Evolutionary conservation across 2,113 vertebrate species (phyloP).

Genomic region (Chlamydotis undulata): DNA sequence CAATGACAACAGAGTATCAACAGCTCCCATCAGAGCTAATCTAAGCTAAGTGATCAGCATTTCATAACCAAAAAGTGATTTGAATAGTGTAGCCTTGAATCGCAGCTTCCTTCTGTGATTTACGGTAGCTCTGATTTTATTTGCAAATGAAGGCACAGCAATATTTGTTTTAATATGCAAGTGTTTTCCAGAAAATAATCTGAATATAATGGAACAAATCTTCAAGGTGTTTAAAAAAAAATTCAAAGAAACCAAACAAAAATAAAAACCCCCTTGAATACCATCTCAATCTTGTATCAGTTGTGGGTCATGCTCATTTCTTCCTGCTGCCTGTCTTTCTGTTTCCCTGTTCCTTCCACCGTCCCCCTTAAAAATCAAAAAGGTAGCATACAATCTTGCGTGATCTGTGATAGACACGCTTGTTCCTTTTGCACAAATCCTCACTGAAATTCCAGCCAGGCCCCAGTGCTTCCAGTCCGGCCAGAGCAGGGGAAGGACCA

Average conservation of each 20-base stretch:
- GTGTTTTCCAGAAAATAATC: not conserved
- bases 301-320: not conserved
- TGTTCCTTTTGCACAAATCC: not conserved
- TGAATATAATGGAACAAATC: not conserved
- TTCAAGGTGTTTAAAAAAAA: not conserved
- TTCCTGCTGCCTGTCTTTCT: not conserved
- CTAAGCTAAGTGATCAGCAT: not conserved
- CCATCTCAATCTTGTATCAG: not conserved
- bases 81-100: not conserved
- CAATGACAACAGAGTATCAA: not conserved
- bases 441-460: not conserved
- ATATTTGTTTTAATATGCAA: not conserved
- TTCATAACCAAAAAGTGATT: constrained; percentile 1
- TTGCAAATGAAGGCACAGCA: not conserved
- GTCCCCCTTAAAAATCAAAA: not conserved
- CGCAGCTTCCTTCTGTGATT: not conserved
- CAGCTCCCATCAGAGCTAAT: not conserved
- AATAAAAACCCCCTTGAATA: not conserved
- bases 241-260: not conserved
- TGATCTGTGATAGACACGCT: not conserved
- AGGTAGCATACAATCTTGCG: rapidly evolving
- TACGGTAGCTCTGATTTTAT: not conserved
- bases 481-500: not conserved
- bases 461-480: not conserved
- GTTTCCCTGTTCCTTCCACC: not conserved